A percentile compares a stretch with the other conserved stretches of the same genome.
phyloP scores from a whole-genome alignment of 2,113 vertebrate species.

The Myotis brandtii region DNA sequence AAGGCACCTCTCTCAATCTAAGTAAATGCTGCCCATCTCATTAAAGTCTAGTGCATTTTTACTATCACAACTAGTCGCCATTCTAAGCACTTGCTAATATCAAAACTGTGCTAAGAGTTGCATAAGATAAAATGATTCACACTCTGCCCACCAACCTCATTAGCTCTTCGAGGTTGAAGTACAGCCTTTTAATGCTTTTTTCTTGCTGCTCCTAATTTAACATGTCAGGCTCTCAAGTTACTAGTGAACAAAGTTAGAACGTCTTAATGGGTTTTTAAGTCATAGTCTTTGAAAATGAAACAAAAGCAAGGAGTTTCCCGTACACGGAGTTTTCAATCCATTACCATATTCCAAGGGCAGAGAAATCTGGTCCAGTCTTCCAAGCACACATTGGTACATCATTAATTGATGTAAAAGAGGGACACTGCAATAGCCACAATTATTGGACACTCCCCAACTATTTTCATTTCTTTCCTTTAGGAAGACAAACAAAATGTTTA shows the following conservation, averaged over 20 bases:
- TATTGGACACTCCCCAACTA: neutral
- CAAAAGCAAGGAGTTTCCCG: neutral
- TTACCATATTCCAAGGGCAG: neutral
- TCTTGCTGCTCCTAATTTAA: neutral
- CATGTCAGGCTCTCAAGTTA: neutral
- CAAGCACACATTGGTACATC: neutral
- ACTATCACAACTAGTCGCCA: neutral
- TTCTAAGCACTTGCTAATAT: conserved; percentile 1
- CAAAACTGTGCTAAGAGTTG: neutral
- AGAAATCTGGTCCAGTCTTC: neutral
- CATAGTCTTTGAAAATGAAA: neutral
- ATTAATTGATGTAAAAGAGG: neutral
- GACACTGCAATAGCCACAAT: neutral
- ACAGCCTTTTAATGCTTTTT: neutral
- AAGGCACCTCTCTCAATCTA: neutral
- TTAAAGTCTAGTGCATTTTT: conserved; percentile 1
- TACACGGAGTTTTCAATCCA: neutral
- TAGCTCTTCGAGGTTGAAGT: neutral
- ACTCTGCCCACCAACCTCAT: conserved; percentile 37
- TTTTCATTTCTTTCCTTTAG: neutral
- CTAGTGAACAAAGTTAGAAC: neutral
- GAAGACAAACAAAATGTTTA: conserved; percentile 23
- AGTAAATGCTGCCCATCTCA: neutral
- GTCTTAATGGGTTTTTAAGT: neutral
- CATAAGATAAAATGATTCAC: conserved; percentile 44